These are phyloP conservation scores for Eristalis arbustorum DNA, from an alignment of 2,888 invertebrate species.

Conservation along the genomic window DNA sequence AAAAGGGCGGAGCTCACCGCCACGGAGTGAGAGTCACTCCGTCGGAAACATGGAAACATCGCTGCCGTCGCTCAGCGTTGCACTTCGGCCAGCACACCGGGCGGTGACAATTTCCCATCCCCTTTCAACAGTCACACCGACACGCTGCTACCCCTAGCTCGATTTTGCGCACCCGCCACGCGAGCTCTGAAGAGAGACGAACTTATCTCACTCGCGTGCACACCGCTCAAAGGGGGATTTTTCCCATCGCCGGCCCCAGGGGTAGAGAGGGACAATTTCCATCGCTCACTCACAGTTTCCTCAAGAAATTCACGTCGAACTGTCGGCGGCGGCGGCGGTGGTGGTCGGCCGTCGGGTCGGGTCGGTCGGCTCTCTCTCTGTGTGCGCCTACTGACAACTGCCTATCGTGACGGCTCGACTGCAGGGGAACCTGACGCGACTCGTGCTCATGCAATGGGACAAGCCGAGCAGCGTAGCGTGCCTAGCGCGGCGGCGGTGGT, in stretches of 20 bases:
- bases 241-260: constrained; percentile 26
- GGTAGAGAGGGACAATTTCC: constrained; percentile 51
- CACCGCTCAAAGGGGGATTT: background rate
- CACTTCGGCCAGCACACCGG: constrained; percentile 29
- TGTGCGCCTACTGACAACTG: background rate
- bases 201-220: constrained; percentile 33
- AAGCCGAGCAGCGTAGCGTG: background rate
- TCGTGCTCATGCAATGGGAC: background rate
- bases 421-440: background rate
- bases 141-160: constrained; percentile 61
- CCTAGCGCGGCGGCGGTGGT: background rate
- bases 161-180: constrained; percentile 55
- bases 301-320: constrained; percentile 51
- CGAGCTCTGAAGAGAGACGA: constrained; percentile 8
- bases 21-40: constrained; percentile 34
- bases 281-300: constrained; percentile 59
- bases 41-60: constrained; percentile 27
- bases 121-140: constrained; percentile 1
- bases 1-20: constrained; percentile 64
- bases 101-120: constrained; percentile 62
- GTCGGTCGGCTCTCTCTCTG: background rate
- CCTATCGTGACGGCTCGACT: background rate
- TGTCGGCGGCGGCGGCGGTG: too few species aligned
- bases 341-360: too few species aligned
- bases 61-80: background rate